Evolutionary conservation across 2,797 vertebrate genomes (phyloP).

Genomic region (Paedocypris micromegethes): DNA sequence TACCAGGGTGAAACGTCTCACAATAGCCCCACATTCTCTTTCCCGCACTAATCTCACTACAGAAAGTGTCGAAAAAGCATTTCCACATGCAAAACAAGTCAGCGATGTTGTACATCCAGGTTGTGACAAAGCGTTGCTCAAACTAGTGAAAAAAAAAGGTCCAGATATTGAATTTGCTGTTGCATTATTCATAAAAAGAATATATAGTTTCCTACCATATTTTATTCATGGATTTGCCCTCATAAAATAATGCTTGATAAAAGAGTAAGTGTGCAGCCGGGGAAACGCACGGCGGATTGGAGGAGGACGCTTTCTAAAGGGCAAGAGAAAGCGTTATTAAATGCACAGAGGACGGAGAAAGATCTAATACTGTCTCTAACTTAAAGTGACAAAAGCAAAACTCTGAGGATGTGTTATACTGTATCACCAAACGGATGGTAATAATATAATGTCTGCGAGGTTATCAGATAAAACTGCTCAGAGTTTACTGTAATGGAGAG

Average conservation of each 20-base stretch:
- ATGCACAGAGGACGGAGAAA: constrained; percentile 35
- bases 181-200: constrained; percentile 74
- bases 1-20: too few relatives aligned
- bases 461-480: neutral
- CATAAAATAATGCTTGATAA: constrained; percentile 57
- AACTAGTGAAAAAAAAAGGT: constrained; percentile 63
- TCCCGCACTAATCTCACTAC: neutral
- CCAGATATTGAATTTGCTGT: constrained; percentile 59
- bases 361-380: constrained; percentile 47
- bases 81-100: constrained; percentile 62
- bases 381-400: constrained; percentile 33
- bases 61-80: constrained; percentile 14
- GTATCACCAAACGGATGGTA: constrained; percentile 5
- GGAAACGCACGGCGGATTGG: constrained; percentile 40
- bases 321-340: constrained; percentile 36
- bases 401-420: constrained; percentile 20
- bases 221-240: constrained; percentile 74
- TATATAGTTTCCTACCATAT: constrained; percentile 72
- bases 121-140: constrained; percentile 58
- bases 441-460: neutral
- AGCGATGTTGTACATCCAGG: constrained; percentile 50
- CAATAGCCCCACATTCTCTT: too few relatives aligned
- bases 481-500: too few relatives aligned
- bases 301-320: constrained; percentile 46
- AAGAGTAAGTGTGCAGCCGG: constrained; percentile 21